Evolutionary conservation across 2,888 invertebrate genomes (phyloP).

Genomic region (Stegophylla sp.): DNA sequence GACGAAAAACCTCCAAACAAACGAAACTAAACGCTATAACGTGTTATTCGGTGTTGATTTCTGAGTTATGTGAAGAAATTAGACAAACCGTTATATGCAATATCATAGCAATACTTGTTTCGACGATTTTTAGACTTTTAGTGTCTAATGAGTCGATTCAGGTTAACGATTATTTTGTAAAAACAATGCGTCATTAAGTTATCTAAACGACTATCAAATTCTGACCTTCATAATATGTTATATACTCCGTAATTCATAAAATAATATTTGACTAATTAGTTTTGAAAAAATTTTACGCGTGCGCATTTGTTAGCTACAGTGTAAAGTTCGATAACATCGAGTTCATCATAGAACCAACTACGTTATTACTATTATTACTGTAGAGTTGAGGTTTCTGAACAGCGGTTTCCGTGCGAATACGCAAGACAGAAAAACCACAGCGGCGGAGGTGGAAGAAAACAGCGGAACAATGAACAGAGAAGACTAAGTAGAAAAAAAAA

Average conservation of each 20-base stretch:
- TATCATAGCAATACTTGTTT: constrained; percentile 7
- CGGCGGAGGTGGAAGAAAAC: constrained; percentile 30
- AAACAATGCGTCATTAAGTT: constrained; percentile 14
- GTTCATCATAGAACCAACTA: not conserved
- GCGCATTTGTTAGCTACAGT: not conserved
- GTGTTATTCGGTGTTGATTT: not conserved
- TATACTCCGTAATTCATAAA: not conserved
- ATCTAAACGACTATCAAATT: not conserved
- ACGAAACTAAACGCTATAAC: not conserved
- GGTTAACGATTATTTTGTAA: not conserved
- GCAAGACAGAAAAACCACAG: constrained; percentile 32
- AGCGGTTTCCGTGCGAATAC: constrained; percentile 50
- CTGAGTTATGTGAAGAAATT: constrained; percentile 4
- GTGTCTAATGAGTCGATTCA: not conserved
- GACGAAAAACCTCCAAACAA: constrained; percentile 12
- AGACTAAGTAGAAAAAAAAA: no score
- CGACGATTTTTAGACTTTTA: not conserved
- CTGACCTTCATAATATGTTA: not conserved
- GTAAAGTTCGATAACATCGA: constrained; percentile 42
- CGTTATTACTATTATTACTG: not conserved
- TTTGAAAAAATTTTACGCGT: not conserved
- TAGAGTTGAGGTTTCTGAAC: constrained; percentile 36
- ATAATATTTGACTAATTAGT: not conserved
- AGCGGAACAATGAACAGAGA: constrained; percentile 31
- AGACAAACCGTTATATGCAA: constrained; percentile 34